Base-by-base conservation (phyloP, 1,140 invertebrate genomes). In the Bombus difficillimus region DNA sequence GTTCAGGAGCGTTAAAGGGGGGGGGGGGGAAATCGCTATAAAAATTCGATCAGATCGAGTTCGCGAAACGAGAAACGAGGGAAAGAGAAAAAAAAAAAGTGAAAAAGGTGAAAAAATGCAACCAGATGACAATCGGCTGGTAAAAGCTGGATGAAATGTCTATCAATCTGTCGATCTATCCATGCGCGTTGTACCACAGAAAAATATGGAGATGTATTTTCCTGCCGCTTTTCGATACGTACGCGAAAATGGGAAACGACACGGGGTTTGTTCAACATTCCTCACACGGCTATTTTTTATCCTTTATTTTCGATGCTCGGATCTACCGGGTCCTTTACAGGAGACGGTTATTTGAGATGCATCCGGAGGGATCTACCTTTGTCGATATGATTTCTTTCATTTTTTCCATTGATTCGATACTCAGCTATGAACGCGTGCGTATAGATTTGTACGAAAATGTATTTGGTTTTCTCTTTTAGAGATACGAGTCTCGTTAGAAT, bases 121-220 rank as follows among this genome's bases (percentile, higher is more conserved):
- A 41, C 47, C 57, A 81, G 79, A 82, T 88, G 76, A 89, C 34
- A 88, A 86, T 89, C 85, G 77, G 22, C 69, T 68, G 47, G 81
- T 81, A 86, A 86, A 89, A 89, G 76, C 86, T 88, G 76, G 84
- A 89, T 76, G 85, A 83, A 86, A 86, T 82, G 81, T 86, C 88
- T 89, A 86, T 89, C 85, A 86, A 89, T 89, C 84, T 78, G 87
- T 79, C 84, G 87, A 66, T 85, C 73, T 81, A 86, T 89, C 87
- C 64, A 81, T 74, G 76, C 66, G 66, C 87, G 88, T 86, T 69
- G 68, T 72, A 85, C 85, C 81, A 62, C 85, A 85, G 71, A 86
- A 83, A 88, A 82, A 88, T 89, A 89, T 89, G 79, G 75, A 82
- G 84, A 89, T 89, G 84, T 78, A 86, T 89, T 84, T 83, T 71